A percentile compares a stretch with the other conserved stretches of the same genome.
Conservation (phyloP, 2,113 vertebrate genomes). For the Takifugu bimaculatus region DNA sequence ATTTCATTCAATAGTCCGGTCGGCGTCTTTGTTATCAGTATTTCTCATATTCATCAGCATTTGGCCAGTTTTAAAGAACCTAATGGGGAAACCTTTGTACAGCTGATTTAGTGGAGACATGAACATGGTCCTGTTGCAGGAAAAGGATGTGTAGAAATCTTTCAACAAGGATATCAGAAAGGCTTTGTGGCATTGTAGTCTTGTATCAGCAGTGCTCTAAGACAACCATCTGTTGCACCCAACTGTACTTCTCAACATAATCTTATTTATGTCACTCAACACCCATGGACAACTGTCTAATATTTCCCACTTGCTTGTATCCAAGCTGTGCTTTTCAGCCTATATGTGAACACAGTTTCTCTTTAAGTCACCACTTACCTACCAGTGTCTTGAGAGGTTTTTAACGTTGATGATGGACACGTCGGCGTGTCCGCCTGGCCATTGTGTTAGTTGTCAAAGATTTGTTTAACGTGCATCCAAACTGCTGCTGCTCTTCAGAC, state of each 20-base stretch:
- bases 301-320: neutral
- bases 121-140: neutral
- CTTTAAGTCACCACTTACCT: neutral
- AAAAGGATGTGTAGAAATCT: neutral
- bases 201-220: neutral
- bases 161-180: neutral
- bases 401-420: neutral
- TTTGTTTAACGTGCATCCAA: neutral
- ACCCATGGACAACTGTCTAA: conserved; percentile 1
- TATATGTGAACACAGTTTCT: conserved; percentile 1
- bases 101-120: neutral
- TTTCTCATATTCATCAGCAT: neutral
- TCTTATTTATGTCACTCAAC: neutral
- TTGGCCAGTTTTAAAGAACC: conserved; percentile 1
- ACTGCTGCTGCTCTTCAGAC: conserved; percentile 5
- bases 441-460: neutral
- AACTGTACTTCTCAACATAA: neutral
- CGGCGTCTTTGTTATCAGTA: neutral
- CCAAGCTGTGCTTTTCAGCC: neutral
- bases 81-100: neutral
- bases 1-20: neutral
- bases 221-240: too few species aligned
- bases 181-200: too few species aligned
- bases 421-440: neutral
- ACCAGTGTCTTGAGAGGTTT: neutral